Evolutionary conservation across 2,888 invertebrate species (phyloP).

Genomic region (Meta bourneti): DNA sequence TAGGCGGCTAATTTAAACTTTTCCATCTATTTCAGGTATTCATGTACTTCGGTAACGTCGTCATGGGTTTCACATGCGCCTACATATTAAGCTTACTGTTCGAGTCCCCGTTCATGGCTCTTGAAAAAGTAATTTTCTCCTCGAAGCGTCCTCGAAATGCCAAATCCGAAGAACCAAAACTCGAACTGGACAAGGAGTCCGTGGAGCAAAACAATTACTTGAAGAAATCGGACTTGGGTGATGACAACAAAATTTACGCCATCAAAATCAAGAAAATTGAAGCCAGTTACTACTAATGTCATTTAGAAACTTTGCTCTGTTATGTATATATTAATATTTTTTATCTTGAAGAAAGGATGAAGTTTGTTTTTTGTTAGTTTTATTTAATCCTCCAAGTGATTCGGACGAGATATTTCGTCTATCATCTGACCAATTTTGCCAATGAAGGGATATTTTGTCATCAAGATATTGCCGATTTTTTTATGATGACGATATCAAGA

Average conservation of each 20-base stretch:
- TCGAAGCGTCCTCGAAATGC: background rate
- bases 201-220: background rate
- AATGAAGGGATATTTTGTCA: too few relatives aligned
- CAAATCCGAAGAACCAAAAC: background rate
- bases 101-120: slow-evolving; percentile 11
- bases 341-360: too few relatives aligned
- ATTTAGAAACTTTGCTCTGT: too few relatives aligned
- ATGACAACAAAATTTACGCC: background rate
- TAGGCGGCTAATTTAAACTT: too few relatives aligned
- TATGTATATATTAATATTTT: too few relatives aligned
- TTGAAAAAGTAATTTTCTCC: background rate
- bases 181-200: background rate
- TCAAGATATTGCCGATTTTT: too few relatives aligned
- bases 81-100: background rate
- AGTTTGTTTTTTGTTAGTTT: too few relatives aligned
- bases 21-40: background rate
- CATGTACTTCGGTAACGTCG: slow-evolving; percentile 7
- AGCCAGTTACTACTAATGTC: too few relatives aligned
- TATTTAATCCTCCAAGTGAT: too few relatives aligned
- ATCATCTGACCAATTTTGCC: too few relatives aligned
- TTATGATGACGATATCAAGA: too few relatives aligned
- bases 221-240: background rate
- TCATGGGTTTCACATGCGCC: slow-evolving; percentile 1
- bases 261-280: background rate
- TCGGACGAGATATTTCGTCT: too few relatives aligned